A percentile compares a stretch with the other conserved stretches of the same genome.
These are phyloP conservation scores for Palythoa grandis DNA, from an alignment of 92 coral and sea anemone genomes.

Conservation along the genomic window DNA sequence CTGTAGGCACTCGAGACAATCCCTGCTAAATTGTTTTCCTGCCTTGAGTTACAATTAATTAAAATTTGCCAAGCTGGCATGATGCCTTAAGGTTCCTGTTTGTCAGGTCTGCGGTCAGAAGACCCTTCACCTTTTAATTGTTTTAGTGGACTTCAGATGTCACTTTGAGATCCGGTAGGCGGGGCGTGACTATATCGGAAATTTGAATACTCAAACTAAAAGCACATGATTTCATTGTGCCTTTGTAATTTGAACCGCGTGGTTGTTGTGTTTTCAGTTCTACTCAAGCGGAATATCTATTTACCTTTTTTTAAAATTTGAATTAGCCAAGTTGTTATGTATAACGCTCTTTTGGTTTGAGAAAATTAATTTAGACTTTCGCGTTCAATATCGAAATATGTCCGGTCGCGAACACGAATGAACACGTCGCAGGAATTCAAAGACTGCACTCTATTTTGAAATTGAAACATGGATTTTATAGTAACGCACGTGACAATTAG, in stretches of 20 bases:
- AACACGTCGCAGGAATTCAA: neutral
- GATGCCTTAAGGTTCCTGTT: neutral
- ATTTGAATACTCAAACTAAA: neutral
- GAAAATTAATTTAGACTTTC: neutral
- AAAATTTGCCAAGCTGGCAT: neutral
- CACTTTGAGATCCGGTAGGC: neutral
- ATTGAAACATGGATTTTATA: neutral
- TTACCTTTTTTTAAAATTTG: neutral
- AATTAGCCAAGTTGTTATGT: too few species aligned
- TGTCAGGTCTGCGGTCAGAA: neutral
- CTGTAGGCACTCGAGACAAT: too few species aligned
- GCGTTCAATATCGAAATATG: neutral
- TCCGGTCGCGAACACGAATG: neutral
- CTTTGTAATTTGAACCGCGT: neutral
- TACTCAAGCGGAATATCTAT: neutral
- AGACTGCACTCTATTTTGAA: neutral
- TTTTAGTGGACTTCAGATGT: neutral
- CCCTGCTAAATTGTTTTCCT: too few species aligned
- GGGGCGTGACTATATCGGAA: constrained; percentile 1
- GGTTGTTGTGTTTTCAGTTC: neutral
- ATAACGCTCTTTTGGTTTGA: neutral
- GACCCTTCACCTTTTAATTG: neutral
- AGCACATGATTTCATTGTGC: neutral
- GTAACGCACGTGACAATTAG: neutral
- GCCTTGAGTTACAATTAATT: too few species aligned